Percentiles rank a stretch among this genome's conserved stretches.
These are phyloP conservation scores for Phacellophora camtschatica DNA, from an alignment of 30 jellyfish, hydroid and myxozoan species.

Conservation along the genomic window DNA sequence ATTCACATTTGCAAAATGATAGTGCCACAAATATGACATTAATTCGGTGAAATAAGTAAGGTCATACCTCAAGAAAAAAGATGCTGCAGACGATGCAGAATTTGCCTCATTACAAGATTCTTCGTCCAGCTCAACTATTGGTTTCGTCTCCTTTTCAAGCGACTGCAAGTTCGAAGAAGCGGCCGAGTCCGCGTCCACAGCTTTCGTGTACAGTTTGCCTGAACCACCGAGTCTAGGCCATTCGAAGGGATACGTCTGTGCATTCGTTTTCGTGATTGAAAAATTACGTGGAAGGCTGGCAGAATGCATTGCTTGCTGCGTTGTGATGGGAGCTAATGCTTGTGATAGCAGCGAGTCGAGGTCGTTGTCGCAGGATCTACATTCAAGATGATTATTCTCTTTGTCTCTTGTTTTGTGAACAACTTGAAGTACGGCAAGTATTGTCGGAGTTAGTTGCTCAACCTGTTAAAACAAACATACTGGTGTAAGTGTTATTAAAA, in stretches of 20 bases:
- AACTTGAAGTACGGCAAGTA: constrained; percentile 58
- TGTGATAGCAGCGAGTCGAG: constrained; percentile 51
- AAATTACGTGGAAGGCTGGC: constrained; percentile 69
- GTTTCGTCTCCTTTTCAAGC: background rate
- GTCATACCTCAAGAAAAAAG: constrained; percentile 85
- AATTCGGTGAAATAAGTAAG: background rate
- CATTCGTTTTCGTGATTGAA: constrained; percentile 18
- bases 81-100: constrained; percentile 73
- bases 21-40: background rate
- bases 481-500: background rate
- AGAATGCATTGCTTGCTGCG: constrained; percentile 54
- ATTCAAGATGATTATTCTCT: constrained; percentile 33
- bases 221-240: constrained; percentile 45
- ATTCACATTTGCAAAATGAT: background rate
- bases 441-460: constrained; percentile 63
- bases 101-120: constrained; percentile 23
- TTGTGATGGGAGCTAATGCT: constrained; percentile 62
- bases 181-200: constrained; percentile 3
- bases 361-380: constrained; percentile 46
- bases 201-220: constrained; percentile 17
- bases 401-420: constrained; percentile 42
- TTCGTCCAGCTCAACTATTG: background rate
- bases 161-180: background rate
- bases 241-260: constrained; percentile 38
- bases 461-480: constrained; percentile 13